A percentile compares a stretch with the other conserved stretches of the same genome.
Conservation (phyloP, 2,797 vertebrate species). For the Channa striata region DNA sequence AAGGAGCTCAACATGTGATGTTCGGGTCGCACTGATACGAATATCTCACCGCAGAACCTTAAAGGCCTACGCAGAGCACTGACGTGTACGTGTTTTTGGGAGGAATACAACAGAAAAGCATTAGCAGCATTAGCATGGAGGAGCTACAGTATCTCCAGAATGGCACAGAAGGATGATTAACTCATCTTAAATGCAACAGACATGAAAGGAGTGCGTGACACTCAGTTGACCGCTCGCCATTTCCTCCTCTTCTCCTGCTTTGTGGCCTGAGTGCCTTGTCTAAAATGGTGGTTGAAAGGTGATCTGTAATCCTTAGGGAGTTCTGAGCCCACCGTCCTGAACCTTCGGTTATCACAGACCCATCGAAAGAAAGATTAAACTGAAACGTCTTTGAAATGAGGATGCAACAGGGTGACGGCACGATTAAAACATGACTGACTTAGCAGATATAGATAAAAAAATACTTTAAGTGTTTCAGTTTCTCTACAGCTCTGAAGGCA, state of each 20-base stretch:
- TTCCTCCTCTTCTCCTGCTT: slow-evolving; percentile 18
- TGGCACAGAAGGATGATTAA: neutral
- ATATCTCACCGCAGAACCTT: slow-evolving; percentile 4
- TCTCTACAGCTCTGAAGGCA: slow-evolving; percentile 8
- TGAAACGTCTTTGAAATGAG: slow-evolving; percentile 9
- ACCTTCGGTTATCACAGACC: slow-evolving; percentile 46
- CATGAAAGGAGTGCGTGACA: slow-evolving; percentile 17
- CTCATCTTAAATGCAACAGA: neutral
- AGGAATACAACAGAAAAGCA: neutral
- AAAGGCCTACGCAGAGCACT: neutral
- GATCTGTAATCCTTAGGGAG: slow-evolving; percentile 40
- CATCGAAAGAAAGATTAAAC: slow-evolving; percentile 32
- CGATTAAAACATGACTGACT: slow-evolving; percentile 11
- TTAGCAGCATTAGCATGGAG: neutral
- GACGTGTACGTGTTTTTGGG: neutral
- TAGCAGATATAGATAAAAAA: neutral
- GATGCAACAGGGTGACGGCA: neutral
- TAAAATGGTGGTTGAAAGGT: slow-evolving; percentile 33
- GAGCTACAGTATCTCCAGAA: neutral
- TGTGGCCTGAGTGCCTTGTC: slow-evolving; percentile 10
- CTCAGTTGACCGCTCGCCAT: slow-evolving; percentile 32
- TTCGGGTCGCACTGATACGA: slow-evolving; percentile 31
- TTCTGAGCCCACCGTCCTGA: slow-evolving; percentile 35
- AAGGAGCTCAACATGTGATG: slow-evolving; percentile 32
- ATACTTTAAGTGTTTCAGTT: neutral